phyloP scores from a whole-genome alignment of 2,113 vertebrate species.

The Odocoileus hemionus region DNA sequence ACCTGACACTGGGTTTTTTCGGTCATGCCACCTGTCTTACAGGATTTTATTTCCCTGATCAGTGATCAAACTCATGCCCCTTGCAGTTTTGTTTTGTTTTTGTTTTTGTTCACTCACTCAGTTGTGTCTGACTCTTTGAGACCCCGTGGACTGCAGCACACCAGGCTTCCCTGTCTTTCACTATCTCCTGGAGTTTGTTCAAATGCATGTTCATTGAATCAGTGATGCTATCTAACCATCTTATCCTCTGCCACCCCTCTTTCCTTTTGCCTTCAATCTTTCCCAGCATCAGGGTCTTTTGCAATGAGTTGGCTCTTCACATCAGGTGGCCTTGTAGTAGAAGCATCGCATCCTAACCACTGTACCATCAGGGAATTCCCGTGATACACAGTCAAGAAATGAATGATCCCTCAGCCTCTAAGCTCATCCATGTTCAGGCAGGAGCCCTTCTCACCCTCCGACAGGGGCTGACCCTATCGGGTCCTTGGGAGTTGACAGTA shows the following conservation, averaged over 20 bases:
- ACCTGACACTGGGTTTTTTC: not conserved
- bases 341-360: not conserved
- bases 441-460: not conserved
- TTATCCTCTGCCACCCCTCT: not conserved
- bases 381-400: not conserved
- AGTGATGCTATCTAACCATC: not conserved
- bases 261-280: not conserved
- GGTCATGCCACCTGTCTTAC: not conserved
- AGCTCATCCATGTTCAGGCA: not conserved
- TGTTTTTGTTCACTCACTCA: not conserved
- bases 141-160: not conserved
- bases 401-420: not conserved
- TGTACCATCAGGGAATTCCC: not conserved
- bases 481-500: not conserved
- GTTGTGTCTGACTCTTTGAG: not conserved
- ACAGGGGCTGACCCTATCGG: not conserved
- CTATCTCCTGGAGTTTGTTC: not conserved
- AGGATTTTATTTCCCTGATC: not conserved
- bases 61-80: not conserved
- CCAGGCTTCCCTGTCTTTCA: not conserved
- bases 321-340: not conserved
- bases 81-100: not conserved
- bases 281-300: not conserved
- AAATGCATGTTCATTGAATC: not conserved
- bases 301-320: not conserved